Evolutionary conservation across 2,888 invertebrate genomes (phyloP).

Genomic region (Orthonevra nobilis): DNA sequence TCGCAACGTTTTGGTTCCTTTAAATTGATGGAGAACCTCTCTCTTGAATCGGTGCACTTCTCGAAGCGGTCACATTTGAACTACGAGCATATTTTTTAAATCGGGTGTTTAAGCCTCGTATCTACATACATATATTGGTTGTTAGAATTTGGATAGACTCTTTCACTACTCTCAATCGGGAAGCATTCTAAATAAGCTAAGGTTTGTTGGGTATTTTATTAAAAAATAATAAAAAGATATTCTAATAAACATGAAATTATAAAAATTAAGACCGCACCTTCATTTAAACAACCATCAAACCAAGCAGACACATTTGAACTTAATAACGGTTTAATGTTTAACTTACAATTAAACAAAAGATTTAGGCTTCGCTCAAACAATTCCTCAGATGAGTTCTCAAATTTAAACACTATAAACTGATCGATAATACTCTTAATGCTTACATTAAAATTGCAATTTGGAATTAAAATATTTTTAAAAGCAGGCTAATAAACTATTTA

Average conservation of each 20-base stretch:
- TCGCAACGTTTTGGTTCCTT: background rate
- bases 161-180: background rate
- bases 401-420: background rate
- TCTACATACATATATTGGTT: background rate
- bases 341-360: background rate
- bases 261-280: background rate
- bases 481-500: background rate
- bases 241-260: too few species aligned
- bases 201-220: background rate
- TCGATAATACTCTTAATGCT: background rate
- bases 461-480: background rate
- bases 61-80: background rate
- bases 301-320: background rate
- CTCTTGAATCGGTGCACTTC: background rate
- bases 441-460: background rate
- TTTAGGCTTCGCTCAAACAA: background rate
- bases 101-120: background rate
- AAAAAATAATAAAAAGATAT: conserved; percentile 1
- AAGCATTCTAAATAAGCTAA: background rate
- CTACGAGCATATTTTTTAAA: background rate
- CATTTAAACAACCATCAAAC: background rate
- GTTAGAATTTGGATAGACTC: background rate
- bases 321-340: background rate
- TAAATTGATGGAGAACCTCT: background rate
- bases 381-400: background rate